Base-by-base conservation (phyloP, 2,113 vertebrate genomes). In the Deroptyus accipitrinus region DNA sequence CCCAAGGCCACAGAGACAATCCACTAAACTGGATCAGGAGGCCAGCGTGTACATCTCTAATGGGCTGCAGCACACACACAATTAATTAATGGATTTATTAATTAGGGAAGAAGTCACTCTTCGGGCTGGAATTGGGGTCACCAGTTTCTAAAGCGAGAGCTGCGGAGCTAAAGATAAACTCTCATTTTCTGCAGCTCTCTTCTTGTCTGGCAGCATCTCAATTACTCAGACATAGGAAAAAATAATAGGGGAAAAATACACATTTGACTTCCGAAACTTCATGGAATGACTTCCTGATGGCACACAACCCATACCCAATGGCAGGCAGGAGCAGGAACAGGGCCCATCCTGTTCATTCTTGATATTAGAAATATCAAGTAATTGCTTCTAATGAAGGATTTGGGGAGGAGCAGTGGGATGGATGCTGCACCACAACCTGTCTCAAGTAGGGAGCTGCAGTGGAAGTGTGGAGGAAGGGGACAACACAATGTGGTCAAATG, bases 1-100 rank as follows among this genome's bases (percentile, higher is more conserved):
- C 63, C 69, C 86, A 81, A 79, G 88, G 72, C 94, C 78, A 59
- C 37, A 42, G 94, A 95, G 87, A 96, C 88, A 77, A 96, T 68
- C 31, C 92, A 78, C 94, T 94, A 94, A 96, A 95, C 95, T 90
- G 94, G 85, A 94, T 94, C 94, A 92, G 97, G 83, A 96, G 94
- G 95, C 96, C 95, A 96, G 81, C 61, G 1, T 12, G 46, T 83
- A 93, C 94, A 95, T 91, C 82, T 92, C 97, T 96, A 97, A 97
- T 96, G 96, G 97, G 92, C 86, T 95, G 81, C 93, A 95, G 96
- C 90, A 96, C 83, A 61, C 96, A 59, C 82, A 97, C 97, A 97
- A 98, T 97, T 98, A 98, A 98, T 98, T 98, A 98, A 97, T 97
- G 96, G 96, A 96, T 96, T 97, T 98, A 97, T 98, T 98, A 98